Percentiles rank a stretch among this genome's conserved stretches.
Conservation (phyloP, 2,888 invertebrate genomes). For the Spatulosminthurus flaviceps region DNA sequence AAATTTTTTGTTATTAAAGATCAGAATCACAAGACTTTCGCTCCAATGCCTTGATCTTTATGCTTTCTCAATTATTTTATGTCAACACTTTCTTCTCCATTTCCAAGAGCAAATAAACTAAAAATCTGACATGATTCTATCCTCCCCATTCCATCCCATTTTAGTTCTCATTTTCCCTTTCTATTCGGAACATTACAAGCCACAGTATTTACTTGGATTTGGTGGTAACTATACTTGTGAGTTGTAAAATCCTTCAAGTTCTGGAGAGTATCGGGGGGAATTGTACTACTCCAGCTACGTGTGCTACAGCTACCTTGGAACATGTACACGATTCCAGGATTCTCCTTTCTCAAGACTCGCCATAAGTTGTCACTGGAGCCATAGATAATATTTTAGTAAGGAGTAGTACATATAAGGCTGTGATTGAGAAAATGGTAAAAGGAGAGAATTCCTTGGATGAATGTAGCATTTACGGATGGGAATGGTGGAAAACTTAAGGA, state of each 20-base stretch:
- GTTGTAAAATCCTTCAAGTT: too few relatives aligned
- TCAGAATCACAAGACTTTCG: neutral
- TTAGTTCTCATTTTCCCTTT: neutral
- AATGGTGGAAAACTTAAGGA: neutral
- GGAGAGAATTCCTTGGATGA: neutral
- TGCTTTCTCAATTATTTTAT: constrained; percentile 24
- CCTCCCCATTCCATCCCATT: neutral
- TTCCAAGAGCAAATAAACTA: constrained; percentile 18
- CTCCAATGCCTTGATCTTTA: neutral
- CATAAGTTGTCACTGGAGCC: neutral
- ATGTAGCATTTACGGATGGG: neutral
- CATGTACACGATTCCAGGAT: too few relatives aligned
- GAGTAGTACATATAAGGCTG: too few relatives aligned
- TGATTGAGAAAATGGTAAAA: neutral
- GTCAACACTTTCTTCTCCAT: constrained; percentile 27
- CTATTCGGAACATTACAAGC: neutral
- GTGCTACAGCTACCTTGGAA: too few relatives aligned
- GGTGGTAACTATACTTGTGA: neutral
- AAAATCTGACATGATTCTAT: constrained; percentile 16
- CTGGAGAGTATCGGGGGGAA: too few relatives aligned
- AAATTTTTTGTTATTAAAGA: neutral
- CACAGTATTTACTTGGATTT: neutral
- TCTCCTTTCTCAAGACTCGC: neutral
- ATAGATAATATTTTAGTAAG: neutral
- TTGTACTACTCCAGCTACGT: too few relatives aligned